A percentile compares a stretch with the other conserved stretches of the same genome.
Conservation (phyloP, 2,888 invertebrate species). For the Ptychoptera albimana region DNA sequence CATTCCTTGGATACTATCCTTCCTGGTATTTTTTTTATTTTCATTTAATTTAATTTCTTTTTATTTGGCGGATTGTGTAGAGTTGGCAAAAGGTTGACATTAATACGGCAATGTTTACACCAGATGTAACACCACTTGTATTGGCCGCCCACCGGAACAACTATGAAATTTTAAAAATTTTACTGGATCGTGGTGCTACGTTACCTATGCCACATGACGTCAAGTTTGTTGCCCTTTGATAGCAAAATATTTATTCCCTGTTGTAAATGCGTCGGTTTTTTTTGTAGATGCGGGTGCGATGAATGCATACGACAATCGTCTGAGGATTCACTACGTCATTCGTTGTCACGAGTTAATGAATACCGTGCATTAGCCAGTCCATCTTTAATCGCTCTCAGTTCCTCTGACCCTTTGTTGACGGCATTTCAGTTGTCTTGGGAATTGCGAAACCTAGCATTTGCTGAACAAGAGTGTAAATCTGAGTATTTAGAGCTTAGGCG, state of each 20-base stretch:
- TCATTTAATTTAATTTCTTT: no score
- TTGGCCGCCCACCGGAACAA: constrained; percentile 89
- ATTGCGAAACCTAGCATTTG: constrained; percentile 68
- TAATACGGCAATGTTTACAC: constrained; percentile 71
- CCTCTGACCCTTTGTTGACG: constrained; percentile 82
- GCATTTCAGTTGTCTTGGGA: constrained; percentile 95
- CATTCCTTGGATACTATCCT: no score
- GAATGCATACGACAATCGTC: constrained; percentile 63
- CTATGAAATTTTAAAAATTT: constrained; percentile 87
- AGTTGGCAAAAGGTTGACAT: constrained; percentile 79
- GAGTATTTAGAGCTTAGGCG: constrained; percentile 78
- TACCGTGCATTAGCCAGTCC: constrained; percentile 87
- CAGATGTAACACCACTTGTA: constrained; percentile 86
- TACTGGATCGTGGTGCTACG: constrained; percentile 83
- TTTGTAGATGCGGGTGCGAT: constrained; percentile 63
- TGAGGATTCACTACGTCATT: constrained; percentile 65
- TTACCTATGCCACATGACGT: constrained; percentile 82
- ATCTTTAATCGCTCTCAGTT: constrained; percentile 82
- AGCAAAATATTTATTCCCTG: background rate
- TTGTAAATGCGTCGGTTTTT: background rate
- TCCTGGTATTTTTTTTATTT: no score
- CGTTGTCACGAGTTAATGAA: constrained; percentile 78
- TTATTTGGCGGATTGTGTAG: constrained; percentile 28
- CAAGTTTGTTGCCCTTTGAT: constrained; percentile 32
- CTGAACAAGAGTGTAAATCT: constrained; percentile 84